A percentile compares a stretch with the other conserved stretches of the same genome.
phyloP scores from a whole-genome alignment of 2,888 invertebrate genomes.

The Dicyrtoma fusca region DNA sequence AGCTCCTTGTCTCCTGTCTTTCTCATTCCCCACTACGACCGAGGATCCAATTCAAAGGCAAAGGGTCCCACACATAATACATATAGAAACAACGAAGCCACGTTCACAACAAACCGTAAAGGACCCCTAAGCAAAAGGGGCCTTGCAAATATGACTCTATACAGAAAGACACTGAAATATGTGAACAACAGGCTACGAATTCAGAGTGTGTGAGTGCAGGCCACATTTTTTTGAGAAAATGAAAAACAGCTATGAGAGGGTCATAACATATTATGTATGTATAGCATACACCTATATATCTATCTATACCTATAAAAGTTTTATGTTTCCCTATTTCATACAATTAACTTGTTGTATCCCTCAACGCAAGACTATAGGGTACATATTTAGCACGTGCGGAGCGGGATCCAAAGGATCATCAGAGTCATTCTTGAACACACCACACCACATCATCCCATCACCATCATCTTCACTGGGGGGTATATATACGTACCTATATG shows the following conservation, averaged over 20 bases:
- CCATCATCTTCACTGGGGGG: slow-evolving; percentile 38
- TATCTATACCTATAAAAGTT: too few species aligned
- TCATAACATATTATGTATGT: slow-evolving; percentile 1
- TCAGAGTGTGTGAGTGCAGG: not conserved
- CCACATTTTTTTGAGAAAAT: not conserved
- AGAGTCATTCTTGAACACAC: slow-evolving; percentile 23
- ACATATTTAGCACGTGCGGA: slow-evolving; percentile 54
- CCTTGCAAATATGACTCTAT: too few species aligned
- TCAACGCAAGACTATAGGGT: too few species aligned
- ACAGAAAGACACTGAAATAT: not conserved
- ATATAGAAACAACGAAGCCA: not conserved
- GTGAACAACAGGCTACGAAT: not conserved
- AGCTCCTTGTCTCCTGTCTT: not conserved
- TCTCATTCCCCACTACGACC: not conserved
- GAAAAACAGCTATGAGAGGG: not conserved
- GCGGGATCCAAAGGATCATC: slow-evolving; percentile 45
- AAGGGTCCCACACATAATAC: slow-evolving; percentile 12
- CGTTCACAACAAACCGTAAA: not conserved
- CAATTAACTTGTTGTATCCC: slow-evolving; percentile 9
- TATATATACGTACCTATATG: too few species aligned
- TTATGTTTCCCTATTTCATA: slow-evolving; percentile 10
- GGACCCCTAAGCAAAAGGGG: too few species aligned
- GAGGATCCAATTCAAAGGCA: not conserved
- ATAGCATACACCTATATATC: too few species aligned
- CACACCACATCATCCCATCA: slow-evolving; percentile 31